A percentile compares a stretch with the other conserved stretches of the same genome.
phyloP scores from a whole-genome alignment of 2,888 invertebrate species.

The Melolontha melolontha region DNA sequence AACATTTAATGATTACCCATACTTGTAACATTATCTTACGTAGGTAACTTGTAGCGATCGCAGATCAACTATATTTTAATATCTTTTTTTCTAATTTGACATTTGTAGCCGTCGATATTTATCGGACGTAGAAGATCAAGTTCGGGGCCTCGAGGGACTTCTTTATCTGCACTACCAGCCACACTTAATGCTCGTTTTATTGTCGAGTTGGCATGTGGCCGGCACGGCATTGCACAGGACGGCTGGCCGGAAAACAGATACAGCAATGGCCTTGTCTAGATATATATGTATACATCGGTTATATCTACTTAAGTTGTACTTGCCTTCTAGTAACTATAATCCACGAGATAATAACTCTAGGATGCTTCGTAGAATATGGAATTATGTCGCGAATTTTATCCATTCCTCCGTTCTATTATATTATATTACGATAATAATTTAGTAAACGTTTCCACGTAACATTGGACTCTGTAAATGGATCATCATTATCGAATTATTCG shows the following conservation, averaged over 20 bases:
- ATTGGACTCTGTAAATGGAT: conserved; percentile 30
- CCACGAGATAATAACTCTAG: conserved; percentile 38
- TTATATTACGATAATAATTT: conserved; percentile 37
- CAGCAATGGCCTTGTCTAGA: conserved; percentile 39
- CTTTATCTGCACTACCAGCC: conserved; percentile 31
- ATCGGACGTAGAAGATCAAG: conserved; percentile 37
- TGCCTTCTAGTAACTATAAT: conserved; percentile 19
- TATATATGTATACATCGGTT: background rate
- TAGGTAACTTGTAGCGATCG: conserved; percentile 2
- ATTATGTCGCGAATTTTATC: conserved; percentile 39
- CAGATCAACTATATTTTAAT: conserved; percentile 5
- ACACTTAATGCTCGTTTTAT: conserved; percentile 40
- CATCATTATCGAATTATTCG: conserved; percentile 31
- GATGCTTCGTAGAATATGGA: conserved; percentile 36
- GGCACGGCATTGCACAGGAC: conserved; percentile 21
- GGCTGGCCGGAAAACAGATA: conserved; percentile 29
- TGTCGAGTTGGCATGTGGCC: conserved; percentile 42
- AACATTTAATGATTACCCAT: background rate
- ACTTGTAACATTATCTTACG: background rate
- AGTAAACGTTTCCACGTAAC: conserved; percentile 40
- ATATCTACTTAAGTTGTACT: no score
- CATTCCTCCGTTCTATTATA: conserved; percentile 36
- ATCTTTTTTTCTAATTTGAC: conserved; percentile 14
- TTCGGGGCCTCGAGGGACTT: conserved; percentile 24
- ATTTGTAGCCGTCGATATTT: conserved; percentile 32